Evolutionary conservation across 1,140 invertebrate genomes (phyloP).

Genomic region (Mycetomoellerius zeteki): DNA sequence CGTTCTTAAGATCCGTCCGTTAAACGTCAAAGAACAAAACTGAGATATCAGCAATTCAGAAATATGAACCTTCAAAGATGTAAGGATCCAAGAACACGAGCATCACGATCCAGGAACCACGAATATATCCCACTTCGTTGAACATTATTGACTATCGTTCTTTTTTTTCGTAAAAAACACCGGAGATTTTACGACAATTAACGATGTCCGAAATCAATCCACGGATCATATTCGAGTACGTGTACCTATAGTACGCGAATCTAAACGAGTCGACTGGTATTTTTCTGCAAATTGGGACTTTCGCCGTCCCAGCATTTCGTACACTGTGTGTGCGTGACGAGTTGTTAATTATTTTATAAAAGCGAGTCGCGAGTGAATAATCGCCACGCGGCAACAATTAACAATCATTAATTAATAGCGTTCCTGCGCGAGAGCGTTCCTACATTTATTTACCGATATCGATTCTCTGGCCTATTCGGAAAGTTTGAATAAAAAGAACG

Average conservation of each 20-base stretch:
- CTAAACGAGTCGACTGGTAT: slow-evolving; percentile 42
- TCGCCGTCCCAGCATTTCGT: slow-evolving; percentile 29
- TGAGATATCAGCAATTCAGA: neutral
- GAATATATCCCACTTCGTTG: slow-evolving; percentile 52
- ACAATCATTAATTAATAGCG: slow-evolving; percentile 58
- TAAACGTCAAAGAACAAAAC: neutral
- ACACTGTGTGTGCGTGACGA: slow-evolving; percentile 38
- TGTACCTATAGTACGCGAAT: slow-evolving; percentile 26
- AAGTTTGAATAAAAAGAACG: neutral
- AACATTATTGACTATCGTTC: slow-evolving; percentile 59
- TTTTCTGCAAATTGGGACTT: slow-evolving; percentile 26
- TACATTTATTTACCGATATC: slow-evolving; percentile 36
- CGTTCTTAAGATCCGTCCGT: neutral
- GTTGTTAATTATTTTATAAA: slow-evolving; percentile 49
- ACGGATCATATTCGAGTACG: slow-evolving; percentile 15
- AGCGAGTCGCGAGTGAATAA: slow-evolving; percentile 49
- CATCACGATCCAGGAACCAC: slow-evolving; percentile 33
- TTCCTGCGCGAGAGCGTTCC: slow-evolving; percentile 53
- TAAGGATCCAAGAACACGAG: slow-evolving; percentile 36
- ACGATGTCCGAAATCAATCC: slow-evolving; percentile 34
- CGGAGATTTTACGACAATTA: slow-evolving; percentile 36
- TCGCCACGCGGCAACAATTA: slow-evolving; percentile 55
- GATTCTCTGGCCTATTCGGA: slow-evolving; percentile 44
- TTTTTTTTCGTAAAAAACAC: slow-evolving; percentile 45
- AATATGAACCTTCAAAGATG: slow-evolving; percentile 48